These are phyloP conservation scores for Hucho hucho DNA, from an alignment of 2,113 vertebrate genomes.

Conservation along the genomic window DNA sequence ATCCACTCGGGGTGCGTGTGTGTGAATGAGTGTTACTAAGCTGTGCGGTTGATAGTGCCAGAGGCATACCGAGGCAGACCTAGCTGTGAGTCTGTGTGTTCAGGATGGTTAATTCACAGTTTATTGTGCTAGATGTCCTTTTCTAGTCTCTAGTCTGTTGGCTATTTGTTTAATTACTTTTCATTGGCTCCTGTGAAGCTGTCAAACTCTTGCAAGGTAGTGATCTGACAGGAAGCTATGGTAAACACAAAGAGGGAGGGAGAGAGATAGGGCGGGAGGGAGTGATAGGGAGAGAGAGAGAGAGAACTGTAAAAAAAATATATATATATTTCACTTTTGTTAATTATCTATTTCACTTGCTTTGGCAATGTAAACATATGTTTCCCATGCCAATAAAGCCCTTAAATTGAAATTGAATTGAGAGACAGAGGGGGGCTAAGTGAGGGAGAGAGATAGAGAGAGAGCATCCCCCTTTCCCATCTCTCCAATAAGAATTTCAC, in stretches of 20 bases:
- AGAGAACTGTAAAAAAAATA: too few relatives aligned
- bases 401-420: too few relatives aligned
- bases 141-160: not conserved
- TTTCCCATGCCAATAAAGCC: too few relatives aligned
- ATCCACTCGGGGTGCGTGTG: not conserved
- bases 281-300: too few relatives aligned
- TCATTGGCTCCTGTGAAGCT: too few relatives aligned
- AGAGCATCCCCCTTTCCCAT: not conserved
- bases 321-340: not conserved
- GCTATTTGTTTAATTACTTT: not conserved
- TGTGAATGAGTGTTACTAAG: not conserved
- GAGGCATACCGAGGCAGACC: not conserved
- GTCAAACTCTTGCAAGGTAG: too few relatives aligned
- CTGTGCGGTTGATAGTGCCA: not conserved
- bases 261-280: too few relatives aligned
- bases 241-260: too few relatives aligned
- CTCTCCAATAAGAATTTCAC: not conserved
- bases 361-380: too few relatives aligned
- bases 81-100: not conserved
- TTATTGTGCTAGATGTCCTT: not conserved
- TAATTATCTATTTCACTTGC: not conserved
- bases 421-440: too few relatives aligned
- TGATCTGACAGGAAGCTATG: too few relatives aligned
- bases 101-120: not conserved
- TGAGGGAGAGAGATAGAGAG: too few relatives aligned